phyloP scores from a whole-genome alignment of 2,113 vertebrate genomes.

The Upupa epops region DNA sequence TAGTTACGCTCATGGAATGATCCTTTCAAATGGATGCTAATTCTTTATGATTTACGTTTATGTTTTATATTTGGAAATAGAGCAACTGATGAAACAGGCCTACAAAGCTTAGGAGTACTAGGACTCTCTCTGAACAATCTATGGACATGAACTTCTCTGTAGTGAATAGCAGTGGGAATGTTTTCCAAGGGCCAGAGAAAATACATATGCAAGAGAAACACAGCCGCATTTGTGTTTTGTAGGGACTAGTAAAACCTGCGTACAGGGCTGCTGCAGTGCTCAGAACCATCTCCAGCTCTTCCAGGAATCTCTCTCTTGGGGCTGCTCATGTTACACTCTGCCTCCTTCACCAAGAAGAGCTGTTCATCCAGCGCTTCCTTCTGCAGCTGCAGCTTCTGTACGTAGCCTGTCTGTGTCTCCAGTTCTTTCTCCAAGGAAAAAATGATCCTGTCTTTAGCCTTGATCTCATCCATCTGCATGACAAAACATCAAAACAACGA shows the following conservation, averaged over 20 bases:
- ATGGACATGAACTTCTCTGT: neutral
- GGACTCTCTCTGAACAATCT: neutral
- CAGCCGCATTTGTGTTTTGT: neutral
- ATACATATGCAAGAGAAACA: neutral
- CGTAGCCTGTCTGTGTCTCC: slow-evolving; percentile 88
- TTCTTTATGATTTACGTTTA: neutral
- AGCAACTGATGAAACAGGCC: neutral
- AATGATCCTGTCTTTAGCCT: slow-evolving; percentile 94
- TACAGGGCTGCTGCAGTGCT: slow-evolving; percentile 96
- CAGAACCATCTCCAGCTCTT: slow-evolving; percentile 91
- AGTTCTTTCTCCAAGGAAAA: slow-evolving; percentile 96
- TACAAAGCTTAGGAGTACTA: neutral
- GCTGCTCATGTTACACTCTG: slow-evolving; percentile 94
- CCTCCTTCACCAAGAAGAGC: slow-evolving; percentile 95
- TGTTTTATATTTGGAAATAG: neutral
- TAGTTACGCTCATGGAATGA: neutral
- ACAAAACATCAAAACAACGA: slow-evolving; percentile 16
- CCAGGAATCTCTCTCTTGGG: slow-evolving; percentile 97
- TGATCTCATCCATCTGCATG: slow-evolving; percentile 96
- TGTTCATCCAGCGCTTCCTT: slow-evolving; percentile 97
- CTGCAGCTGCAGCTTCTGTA: slow-evolving; percentile 95
- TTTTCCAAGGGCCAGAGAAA: neutral
- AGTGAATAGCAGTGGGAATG: neutral
- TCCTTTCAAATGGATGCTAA: neutral
- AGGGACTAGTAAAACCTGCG: slow-evolving; percentile 46